phyloP scores from a whole-genome alignment of 2,113 vertebrate genomes.

The Eublepharis macularius region DNA sequence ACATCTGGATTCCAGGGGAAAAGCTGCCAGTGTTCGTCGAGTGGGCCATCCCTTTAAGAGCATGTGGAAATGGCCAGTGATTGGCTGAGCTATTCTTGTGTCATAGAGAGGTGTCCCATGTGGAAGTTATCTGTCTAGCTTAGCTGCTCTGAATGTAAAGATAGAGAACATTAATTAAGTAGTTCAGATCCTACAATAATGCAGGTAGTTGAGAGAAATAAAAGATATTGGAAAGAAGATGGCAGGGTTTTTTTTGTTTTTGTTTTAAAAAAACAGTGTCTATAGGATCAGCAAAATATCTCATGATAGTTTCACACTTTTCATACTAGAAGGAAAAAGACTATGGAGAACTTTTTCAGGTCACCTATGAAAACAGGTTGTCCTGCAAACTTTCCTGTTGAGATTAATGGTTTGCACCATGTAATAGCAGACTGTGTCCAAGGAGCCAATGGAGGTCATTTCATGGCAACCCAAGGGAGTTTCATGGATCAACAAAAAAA shows the following conservation, averaged over 20 bases:
- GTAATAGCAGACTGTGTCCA: no score
- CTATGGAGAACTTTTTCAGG: neutral
- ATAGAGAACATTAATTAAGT: neutral
- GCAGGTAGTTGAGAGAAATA: neutral
- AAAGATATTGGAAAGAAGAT: neutral
- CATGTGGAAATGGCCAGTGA: neutral
- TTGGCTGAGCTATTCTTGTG: neutral
- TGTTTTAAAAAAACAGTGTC: neutral
- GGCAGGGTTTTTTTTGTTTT: no score
- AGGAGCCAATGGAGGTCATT: no score
- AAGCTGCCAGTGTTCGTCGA: no score
- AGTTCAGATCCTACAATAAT: no score
- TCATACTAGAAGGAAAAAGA: neutral
- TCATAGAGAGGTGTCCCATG: no score
- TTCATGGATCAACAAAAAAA: no score
- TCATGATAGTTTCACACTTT: neutral
- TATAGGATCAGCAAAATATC: neutral
- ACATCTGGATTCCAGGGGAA: no score
- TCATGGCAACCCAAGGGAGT: no score
- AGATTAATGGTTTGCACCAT: neutral
- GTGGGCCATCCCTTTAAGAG: no score
- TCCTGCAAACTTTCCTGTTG: neutral
- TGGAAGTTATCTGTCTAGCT: neutral
- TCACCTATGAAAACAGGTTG: neutral
- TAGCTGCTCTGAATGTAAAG: neutral